Evolutionary conservation across 2,113 vertebrate genomes (phyloP).

Genomic region (Callaeas wilsoni): DNA sequence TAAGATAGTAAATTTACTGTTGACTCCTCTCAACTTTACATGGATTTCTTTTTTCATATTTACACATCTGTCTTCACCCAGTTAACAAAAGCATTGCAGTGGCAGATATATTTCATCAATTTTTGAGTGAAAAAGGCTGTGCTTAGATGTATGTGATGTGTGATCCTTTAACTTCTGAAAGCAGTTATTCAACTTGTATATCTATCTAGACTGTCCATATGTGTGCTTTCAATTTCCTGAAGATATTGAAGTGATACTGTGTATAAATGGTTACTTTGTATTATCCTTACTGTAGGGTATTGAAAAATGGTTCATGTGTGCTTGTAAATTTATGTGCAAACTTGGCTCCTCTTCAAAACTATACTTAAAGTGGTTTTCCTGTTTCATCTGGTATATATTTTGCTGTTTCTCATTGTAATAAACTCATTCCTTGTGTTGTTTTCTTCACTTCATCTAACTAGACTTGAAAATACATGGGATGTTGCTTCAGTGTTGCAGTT

Average conservation of each 20-base stretch:
- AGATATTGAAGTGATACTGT: neutral
- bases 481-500: neutral
- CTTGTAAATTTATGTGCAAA: neutral
- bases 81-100: neutral
- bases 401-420: neutral
- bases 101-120: neutral
- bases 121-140: neutral
- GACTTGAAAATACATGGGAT: neutral
- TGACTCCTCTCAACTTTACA: neutral
- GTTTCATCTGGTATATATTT: neutral
- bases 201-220: neutral
- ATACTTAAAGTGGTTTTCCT: no score
- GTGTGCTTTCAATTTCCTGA: neutral
- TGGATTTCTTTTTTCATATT: neutral
- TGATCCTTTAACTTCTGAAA: neutral
- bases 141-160: neutral
- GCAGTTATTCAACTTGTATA: neutral
- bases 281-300: neutral
- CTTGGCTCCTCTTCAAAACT: neutral
- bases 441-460: neutral
- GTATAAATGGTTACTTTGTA: neutral
- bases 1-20: neutral
- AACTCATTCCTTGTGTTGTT: neutral
- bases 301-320: neutral
- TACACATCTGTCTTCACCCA: neutral